Evolutionary conservation across 2,888 invertebrate genomes (phyloP), one percentile per base, ranked within the genome.

Genomic region (Phytoseiulus persimilis): DNA sequence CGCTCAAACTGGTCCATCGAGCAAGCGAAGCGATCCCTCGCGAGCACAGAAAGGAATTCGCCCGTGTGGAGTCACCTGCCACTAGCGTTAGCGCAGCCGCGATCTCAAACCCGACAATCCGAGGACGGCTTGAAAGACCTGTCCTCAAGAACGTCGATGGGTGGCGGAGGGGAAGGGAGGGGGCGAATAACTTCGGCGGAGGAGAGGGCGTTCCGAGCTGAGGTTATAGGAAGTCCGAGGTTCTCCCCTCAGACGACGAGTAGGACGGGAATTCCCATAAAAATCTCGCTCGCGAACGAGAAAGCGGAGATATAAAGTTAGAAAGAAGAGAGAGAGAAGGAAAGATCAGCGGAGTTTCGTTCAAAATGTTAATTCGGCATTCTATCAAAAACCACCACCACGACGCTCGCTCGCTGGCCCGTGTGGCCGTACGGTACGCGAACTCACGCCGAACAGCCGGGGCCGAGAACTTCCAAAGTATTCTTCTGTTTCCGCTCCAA

Each of bases 311-410:
- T 65, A 65, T 65, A 65, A 65, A 65, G 23, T 65, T 14, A 28
- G 65, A 28, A 65, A 23, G 28, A 6, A 28, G 65, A 6, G 65
- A 65, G 65, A 18, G 65, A 46, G 46, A 46, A 46, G 46, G 46
- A 28, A 18, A 28, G 65, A 65, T 2, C 65, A 65, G 65, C 1
- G 18, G 65, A 65, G 65, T 65, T 65, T 65, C 65, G 65, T 65
- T 65, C 65, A 65, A 65, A 65, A 65, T 65, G 65, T 65, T 65
- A 65, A 65, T 65, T 65, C 65, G 65, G 65, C 65, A 65, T 65
- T 65, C 65, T 65, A 65, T 65, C 65, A 65, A 65, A 65, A 65
- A 65, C 65, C 65, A 65, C 65, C 65, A 65, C 65, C 65, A 65
- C 65, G 65, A 65, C 65, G 65, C 18, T 65, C 65, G 18, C 14